A percentile compares a stretch with the other conserved stretches of the same genome.
Evolutionary conservation across 2,797 vertebrate genomes (phyloP).

Genomic region (Sebastes trivittatus): DNA sequence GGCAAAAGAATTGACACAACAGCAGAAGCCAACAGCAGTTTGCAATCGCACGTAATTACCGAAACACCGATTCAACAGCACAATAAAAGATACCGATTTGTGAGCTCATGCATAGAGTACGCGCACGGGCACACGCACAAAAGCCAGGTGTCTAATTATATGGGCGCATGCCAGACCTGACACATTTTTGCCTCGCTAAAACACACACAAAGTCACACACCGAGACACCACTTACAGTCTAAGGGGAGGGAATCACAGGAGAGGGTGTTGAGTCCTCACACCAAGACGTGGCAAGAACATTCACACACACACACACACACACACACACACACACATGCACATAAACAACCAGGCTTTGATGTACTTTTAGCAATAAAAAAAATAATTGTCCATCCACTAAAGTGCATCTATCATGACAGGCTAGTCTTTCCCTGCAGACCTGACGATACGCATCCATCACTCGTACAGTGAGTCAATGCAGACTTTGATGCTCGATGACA

Average conservation of each 20-base stretch:
- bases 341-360: slow-evolving; percentile 45
- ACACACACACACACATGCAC: slow-evolving; percentile 1
- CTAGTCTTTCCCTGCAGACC: slow-evolving; percentile 13
- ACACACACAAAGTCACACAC: slow-evolving; percentile 34
- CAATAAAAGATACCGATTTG: slow-evolving; percentile 39
- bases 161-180: slow-evolving; percentile 57
- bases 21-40: slow-evolving; percentile 12
- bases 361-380: slow-evolving; percentile 32
- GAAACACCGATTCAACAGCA: slow-evolving; percentile 33
- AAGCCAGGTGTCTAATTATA: slow-evolving; percentile 74
- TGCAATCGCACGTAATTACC: slow-evolving; percentile 17
- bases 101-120: slow-evolving; percentile 2
- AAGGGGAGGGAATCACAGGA: slow-evolving; percentile 61
- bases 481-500: slow-evolving; percentile 63
- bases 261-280: slow-evolving; percentile 71
- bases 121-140: slow-evolving; percentile 23
- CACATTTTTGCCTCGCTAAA: slow-evolving; percentile 51
- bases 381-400: slow-evolving; percentile 10
- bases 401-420: slow-evolving; percentile 26
- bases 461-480: slow-evolving; percentile 28
- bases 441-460: slow-evolving; percentile 45
- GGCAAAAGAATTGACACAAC: slow-evolving; percentile 2
- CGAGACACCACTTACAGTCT: slow-evolving; percentile 57
- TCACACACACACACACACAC: slow-evolving; percentile 44
- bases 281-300: slow-evolving; percentile 69